Conservation (phyloP, 2,888 invertebrate genomes). For the Fragum whitleyi region DNA sequence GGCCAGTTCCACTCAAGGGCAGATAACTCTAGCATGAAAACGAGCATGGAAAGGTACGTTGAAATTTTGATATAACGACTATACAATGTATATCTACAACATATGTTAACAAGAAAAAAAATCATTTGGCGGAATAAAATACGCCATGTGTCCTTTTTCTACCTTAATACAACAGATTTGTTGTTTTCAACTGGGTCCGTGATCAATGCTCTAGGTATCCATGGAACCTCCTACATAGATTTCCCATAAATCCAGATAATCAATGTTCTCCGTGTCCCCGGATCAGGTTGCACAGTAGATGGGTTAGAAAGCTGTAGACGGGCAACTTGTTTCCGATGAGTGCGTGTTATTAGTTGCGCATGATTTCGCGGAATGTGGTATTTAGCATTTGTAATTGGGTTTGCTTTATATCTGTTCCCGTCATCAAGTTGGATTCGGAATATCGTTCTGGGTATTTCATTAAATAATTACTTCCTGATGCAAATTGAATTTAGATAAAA, state of each 20-base stretch:
- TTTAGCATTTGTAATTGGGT: conserved; percentile 23
- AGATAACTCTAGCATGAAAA: no score
- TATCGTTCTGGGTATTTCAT: neutral
- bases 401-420: conserved; percentile 7
- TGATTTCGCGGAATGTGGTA: conserved; percentile 25
- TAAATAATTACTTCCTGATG: neutral
- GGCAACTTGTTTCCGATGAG: conserved; percentile 12
- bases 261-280: neutral
- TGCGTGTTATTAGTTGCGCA: conserved; percentile 22
- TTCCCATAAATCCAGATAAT: neutral
- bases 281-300: conserved; percentile 14
- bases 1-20: no score
- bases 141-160: no score
- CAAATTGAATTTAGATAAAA: neutral
- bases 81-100: no score
- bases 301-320: neutral
- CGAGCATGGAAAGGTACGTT: no score
- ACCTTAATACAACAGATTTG: no score
- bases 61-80: no score
- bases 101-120: no score
- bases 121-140: no score
- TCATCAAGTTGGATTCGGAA: conserved; percentile 8
- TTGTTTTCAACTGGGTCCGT: no score
- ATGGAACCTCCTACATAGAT: neutral
- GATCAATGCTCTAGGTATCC: neutral